Percentiles rank a stretch among this genome's conserved stretches.
These are phyloP conservation scores for Scaptomyza parva DNA, from an alignment of 2,888 invertebrate genomes.

Conservation along the genomic window DNA sequence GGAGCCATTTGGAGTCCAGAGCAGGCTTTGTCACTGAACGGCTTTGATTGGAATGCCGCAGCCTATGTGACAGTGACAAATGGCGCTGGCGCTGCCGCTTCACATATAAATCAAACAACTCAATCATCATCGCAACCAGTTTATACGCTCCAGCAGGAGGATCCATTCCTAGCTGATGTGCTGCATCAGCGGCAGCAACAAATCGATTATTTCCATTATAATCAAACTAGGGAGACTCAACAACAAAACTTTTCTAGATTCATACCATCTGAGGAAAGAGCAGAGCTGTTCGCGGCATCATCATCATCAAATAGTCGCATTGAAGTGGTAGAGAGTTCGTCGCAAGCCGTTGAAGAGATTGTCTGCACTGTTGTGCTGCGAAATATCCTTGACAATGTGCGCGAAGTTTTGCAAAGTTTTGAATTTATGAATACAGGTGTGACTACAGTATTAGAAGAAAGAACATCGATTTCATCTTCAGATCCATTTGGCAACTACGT, in stretches of 20 bases:
- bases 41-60: constrained; percentile 14
- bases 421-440: background rate
- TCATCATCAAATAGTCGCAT: constrained; percentile 23
- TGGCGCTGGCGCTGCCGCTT: constrained; percentile 17
- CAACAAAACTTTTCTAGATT: background rate
- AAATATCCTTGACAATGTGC: constrained; percentile 41
- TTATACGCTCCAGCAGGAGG: background rate
- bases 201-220: background rate
- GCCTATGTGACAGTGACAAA: constrained; percentile 23
- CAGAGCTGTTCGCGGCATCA: background rate
- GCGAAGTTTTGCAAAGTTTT: constrained; percentile 25
- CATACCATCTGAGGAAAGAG: background rate
- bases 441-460: background rate
- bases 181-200: background rate
- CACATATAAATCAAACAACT: background rate
- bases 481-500: constrained; percentile 11
- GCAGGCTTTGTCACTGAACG: constrained; percentile 30
- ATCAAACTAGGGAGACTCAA: background rate
- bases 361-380: constrained; percentile 22
- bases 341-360: constrained; percentile 30
- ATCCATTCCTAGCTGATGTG: constrained; percentile 1
- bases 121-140: background rate
- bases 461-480: background rate
- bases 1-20: constrained; percentile 44
- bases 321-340: constrained; percentile 19